These are phyloP conservation scores for Paraescarpia echinospica DNA, from an alignment of 1,140 invertebrate genomes.

Conservation along the genomic window DNA sequence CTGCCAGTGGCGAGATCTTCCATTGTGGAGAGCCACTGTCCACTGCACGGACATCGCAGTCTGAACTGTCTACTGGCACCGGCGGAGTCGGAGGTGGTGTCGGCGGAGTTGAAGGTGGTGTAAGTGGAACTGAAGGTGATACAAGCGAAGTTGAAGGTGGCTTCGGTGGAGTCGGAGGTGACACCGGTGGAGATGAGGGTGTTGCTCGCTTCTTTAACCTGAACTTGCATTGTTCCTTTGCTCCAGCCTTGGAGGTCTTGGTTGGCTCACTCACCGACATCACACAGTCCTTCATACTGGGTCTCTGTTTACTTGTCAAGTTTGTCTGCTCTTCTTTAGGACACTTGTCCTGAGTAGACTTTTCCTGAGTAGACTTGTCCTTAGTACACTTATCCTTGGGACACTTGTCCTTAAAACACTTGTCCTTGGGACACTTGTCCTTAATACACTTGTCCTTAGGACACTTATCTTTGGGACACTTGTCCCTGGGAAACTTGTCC, in stretches of 20 bases:
- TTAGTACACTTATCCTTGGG: too few species aligned
- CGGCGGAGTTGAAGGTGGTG: too few species aligned
- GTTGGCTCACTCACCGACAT: neutral
- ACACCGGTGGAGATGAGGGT: neutral
- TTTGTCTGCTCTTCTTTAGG: neutral
- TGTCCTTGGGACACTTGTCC: too few species aligned
- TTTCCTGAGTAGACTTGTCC: too few species aligned
- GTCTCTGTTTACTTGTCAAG: neutral
- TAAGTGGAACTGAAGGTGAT: too few species aligned
- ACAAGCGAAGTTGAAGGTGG: too few species aligned
- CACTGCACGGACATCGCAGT: neutral
- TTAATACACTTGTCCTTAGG: too few species aligned
- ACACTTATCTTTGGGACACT: too few species aligned
- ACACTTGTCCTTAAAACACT: too few species aligned
- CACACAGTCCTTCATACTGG: neutral
- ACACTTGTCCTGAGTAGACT: too few species aligned
- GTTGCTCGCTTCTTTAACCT: neutral
- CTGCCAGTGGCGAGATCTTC: neutral
- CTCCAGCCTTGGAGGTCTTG: neutral
- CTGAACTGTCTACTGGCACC: neutral
- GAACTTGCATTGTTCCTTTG: neutral
- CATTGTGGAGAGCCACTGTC: neutral
- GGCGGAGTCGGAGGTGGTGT: neutral
- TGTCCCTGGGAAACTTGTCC: too few species aligned
- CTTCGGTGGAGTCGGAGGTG: neutral